These are phyloP conservation scores for Camponotus pennsylvanicus DNA, from an alignment of 1,140 invertebrate species.

Conservation along the genomic window DNA sequence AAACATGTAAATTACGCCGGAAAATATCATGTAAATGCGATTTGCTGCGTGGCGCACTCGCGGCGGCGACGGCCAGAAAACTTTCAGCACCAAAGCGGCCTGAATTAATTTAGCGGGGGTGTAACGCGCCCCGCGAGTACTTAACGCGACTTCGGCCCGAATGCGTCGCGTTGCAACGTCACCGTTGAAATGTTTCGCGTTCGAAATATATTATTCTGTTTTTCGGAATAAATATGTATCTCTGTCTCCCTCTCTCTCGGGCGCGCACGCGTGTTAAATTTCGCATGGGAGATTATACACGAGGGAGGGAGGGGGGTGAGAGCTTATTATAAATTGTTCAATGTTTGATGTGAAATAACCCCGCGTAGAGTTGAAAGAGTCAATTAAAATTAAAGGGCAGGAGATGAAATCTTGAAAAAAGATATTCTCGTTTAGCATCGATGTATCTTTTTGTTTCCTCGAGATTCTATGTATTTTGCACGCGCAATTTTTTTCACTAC, in stretches of 20 bases:
- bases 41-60: slow-evolving; percentile 40
- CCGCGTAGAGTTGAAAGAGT: neutral
- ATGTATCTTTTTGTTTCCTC: neutral
- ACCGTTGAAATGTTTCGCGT: slow-evolving; percentile 3
- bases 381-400: neutral
- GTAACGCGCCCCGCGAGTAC: slow-evolving; percentile 36
- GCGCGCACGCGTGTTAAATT: slow-evolving; percentile 6
- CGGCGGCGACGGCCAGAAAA: slow-evolving; percentile 44
- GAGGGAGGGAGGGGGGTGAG: neutral
- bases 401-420: neutral
- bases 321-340: neutral
- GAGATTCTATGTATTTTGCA: neutral
- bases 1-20: slow-evolving; percentile 59
- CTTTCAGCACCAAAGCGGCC: slow-evolving; percentile 48
- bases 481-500: neutral
- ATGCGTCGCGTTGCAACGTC: neutral
- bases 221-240: slow-evolving; percentile 27
- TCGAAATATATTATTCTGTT: slow-evolving; percentile 20
- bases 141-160: slow-evolving; percentile 39
- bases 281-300: neutral
- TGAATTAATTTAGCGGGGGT: slow-evolving; percentile 49
- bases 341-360: slow-evolving; percentile 1
- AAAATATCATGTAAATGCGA: slow-evolving; percentile 64
- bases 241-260: too few relatives aligned
- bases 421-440: too few relatives aligned